Conservation (phyloP, 35 echinoderm and acorn worm genomes). For the Lytechinus pictus region DNA sequence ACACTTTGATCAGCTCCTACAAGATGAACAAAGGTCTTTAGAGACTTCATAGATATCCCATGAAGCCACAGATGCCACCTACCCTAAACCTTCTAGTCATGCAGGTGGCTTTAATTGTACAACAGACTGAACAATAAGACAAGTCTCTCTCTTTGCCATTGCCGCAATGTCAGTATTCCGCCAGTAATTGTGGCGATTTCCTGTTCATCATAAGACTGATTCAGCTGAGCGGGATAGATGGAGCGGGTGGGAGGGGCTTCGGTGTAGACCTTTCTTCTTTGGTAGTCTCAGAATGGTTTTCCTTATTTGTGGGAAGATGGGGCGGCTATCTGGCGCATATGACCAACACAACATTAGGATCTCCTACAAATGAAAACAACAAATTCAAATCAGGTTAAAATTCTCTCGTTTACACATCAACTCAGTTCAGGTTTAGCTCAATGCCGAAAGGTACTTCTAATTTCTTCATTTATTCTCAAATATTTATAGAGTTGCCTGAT, state of each 20-base stretch:
- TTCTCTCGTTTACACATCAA: too few species aligned
- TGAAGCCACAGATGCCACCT: not conserved
- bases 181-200: not conserved
- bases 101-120: not conserved
- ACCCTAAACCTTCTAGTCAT: not conserved
- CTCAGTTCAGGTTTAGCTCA: too few species aligned
- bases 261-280: constrained; percentile 84
- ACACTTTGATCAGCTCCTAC: not conserved
- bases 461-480: too few species aligned
- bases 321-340: constrained; percentile 72
- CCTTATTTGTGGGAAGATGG: constrained; percentile 75
- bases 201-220: constrained; percentile 84
- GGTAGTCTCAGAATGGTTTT: constrained; percentile 81
- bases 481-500: too few species aligned
- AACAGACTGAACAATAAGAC: not conserved
- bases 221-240: constrained; percentile 95
- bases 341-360: constrained; percentile 98
- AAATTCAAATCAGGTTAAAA: not conserved
- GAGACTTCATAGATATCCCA: not conserved
- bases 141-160: not conserved
- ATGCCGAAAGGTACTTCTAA: too few species aligned
- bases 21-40: not conserved
- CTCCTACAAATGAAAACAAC: constrained; percentile 59
- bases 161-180: not conserved
- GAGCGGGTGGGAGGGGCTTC: constrained; percentile 92